These are phyloP conservation scores for Folsomia manolachei DNA, from an alignment of 2,888 invertebrate species.

Conservation along the genomic window DNA sequence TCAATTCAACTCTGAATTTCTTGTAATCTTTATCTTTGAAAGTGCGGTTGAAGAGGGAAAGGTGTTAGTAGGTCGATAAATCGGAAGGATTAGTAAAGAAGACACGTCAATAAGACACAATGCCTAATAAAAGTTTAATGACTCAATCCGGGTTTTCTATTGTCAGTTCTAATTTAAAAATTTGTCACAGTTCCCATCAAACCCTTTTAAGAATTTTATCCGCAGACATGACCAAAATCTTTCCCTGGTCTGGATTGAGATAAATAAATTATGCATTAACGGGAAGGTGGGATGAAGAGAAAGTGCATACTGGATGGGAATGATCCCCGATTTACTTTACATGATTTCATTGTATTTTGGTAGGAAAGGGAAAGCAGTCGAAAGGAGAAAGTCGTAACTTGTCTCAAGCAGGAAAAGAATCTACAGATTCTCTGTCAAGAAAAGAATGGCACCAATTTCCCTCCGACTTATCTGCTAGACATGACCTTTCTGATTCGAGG, in stretches of 20 bases:
- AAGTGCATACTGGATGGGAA: not conserved
- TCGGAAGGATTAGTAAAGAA: not conserved
- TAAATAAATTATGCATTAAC: not conserved
- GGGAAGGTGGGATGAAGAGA: not conserved
- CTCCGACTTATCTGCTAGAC: slow-evolving; percentile 20
- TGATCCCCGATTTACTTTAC: not conserved
- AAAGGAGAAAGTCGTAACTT: not conserved
- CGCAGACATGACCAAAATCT: not conserved
- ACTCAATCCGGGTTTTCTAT: not conserved
- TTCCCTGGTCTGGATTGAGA: too few relatives aligned
- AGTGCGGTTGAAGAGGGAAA: too few relatives aligned
- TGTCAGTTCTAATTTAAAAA: slow-evolving; percentile 8
- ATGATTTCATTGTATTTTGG: not conserved
- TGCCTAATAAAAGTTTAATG: slow-evolving; percentile 1
- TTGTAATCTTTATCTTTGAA: too few relatives aligned
- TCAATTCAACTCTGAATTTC: too few relatives aligned
- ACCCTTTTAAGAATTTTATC: not conserved
- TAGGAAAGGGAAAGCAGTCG: not conserved
- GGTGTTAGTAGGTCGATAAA: not conserved
- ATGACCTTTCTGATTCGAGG: slow-evolving; percentile 20
- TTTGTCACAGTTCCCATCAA: slow-evolving; percentile 7
- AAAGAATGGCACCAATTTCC: slow-evolving; percentile 21
- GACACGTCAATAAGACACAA: not conserved
- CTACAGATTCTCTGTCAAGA: slow-evolving; percentile 16
- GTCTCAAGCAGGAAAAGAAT: not conserved